Evolutionary conservation across 2,797 vertebrate species (phyloP).

Genomic region (Buphagus erythrorhynchus): DNA sequence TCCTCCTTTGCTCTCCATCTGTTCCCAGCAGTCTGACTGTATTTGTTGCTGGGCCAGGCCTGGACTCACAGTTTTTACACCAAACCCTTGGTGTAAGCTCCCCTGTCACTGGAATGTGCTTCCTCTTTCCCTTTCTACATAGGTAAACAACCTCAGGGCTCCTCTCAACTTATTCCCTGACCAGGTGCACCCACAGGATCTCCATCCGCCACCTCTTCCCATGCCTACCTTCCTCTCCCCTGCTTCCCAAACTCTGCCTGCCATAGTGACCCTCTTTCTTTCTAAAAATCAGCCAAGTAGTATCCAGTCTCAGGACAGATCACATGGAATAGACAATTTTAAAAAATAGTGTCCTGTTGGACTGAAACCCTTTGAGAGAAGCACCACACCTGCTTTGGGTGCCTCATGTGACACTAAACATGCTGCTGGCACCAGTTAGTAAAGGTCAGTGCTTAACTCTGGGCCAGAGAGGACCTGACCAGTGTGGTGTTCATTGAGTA

Average conservation of each 20-base stretch:
- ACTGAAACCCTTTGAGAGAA: not conserved
- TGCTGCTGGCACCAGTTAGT: not conserved
- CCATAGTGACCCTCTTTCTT: not conserved
- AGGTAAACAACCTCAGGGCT: not conserved
- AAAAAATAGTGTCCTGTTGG: not conserved
- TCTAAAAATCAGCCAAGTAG: not conserved
- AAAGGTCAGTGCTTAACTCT: constrained; percentile 11
- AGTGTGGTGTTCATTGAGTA: not conserved
- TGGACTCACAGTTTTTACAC: not conserved
- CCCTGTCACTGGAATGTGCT: not conserved
- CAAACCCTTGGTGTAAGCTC: not conserved
- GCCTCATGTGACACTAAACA: not conserved
- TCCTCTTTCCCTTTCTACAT: not conserved
- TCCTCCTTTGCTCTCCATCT: not conserved
- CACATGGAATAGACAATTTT: not conserved
- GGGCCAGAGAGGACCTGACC: not conserved
- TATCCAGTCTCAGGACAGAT: not conserved
- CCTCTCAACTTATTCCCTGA: not conserved
- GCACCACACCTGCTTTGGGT: not conserved
- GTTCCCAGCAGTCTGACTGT: not conserved
- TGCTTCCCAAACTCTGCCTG: not conserved
- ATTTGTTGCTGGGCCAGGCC: not conserved
- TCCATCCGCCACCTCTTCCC: not conserved
- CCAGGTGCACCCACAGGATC: not conserved
- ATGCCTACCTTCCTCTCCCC: not conserved